Evolutionary conservation across 2,888 invertebrate genomes (phyloP), one percentile per base, ranked within the genome.

Genomic region (Crioceris asparagi): DNA sequence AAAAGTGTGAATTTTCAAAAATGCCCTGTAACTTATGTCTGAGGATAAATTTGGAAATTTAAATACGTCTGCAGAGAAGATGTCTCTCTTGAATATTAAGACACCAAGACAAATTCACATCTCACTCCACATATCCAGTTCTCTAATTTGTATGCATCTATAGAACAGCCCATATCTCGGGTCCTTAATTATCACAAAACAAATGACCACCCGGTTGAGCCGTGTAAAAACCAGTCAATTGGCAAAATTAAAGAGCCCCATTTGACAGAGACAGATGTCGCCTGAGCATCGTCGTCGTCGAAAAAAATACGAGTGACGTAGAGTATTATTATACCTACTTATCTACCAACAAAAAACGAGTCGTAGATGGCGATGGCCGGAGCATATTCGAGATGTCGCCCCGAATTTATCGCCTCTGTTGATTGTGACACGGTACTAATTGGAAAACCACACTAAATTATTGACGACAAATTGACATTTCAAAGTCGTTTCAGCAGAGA

Each of bases 371-470:
- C 17, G 21, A 29, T 35, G 19, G 17, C 35, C 38, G 39, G 25
- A 10, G 31, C 26, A 29, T 29, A 36, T 37, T 31, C 30, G 25
- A 32, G 37, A 47, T 48, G 54, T 56, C 56, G 45, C 46, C 42
- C 53, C 49, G 51, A 54, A 55, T 56, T 56, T 56, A 56, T 56
- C 56, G 55, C 50, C 45, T 46, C 45, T 54, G 54, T 55, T 53
- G 46, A 35, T 47, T 45, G 53, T 51, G 56, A 56, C 54, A 55
- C 45, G 47, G 44, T 45, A 52, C 55, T 56, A 56, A 56, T 56
- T 56, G 56, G 56, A 36, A 40, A 39, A 43, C 42, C 42, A 36
- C 42, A 43, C 39, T 43, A 43, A 43, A 43, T 43, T 43, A 43
- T 43, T 35, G 42, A 43, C 43, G 39, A 43, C 43, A 43, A 43